Evolutionary conservation across 2,797 vertebrate species (phyloP), one percentile per base, ranked within the genome.

Genomic region (Parotocinclus haroldoi): DNA sequence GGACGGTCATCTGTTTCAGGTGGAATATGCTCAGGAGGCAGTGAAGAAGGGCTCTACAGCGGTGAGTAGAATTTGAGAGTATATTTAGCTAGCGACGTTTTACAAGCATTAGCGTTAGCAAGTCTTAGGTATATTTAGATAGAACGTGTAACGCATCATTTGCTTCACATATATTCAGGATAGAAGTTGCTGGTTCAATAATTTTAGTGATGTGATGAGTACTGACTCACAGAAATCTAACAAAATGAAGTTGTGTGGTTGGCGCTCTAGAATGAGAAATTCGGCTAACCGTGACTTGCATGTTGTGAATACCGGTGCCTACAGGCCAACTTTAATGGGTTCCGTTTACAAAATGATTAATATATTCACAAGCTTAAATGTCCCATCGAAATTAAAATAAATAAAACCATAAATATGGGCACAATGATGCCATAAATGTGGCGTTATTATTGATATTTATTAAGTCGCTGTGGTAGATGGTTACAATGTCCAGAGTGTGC

Each of bases 31-130:
- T 4, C 93, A 94, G 68, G 93, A 95, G 68, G 93, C 93, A 0
- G 93, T 95, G 68, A 94, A 95, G 81, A 95, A 95, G 76, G 93
- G 93, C 6, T 95, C 93, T 39, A 95, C 93, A 0, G 93, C 91
- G 74, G 93, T 95, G 79, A 88, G 92, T 73, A 12, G 48, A 16
- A 59, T 40, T 69, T 17, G 12, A 27, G 27, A 27, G n/a, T n/a
- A n/a, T n/a, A 27, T 5, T 27, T 27, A 27, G 27, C 19, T 48
- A 52, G 45, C 6, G 7, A 39, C 12, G 7, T 36, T 48, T 56
- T 1, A 44, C 38, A 52, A 27, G 27, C 27, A 5, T 27, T 27
- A 27, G 27, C 27, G 27, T 27, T 27, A 27, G 27, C 27, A 27
- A 27, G 27, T 27, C 5, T 5, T 27, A 27, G 10, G 12, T 42